A percentile compares a stretch with the other conserved stretches of the same genome.
Conservation (phyloP, 2,797 vertebrate genomes). For the Bothrops alternatus region DNA sequence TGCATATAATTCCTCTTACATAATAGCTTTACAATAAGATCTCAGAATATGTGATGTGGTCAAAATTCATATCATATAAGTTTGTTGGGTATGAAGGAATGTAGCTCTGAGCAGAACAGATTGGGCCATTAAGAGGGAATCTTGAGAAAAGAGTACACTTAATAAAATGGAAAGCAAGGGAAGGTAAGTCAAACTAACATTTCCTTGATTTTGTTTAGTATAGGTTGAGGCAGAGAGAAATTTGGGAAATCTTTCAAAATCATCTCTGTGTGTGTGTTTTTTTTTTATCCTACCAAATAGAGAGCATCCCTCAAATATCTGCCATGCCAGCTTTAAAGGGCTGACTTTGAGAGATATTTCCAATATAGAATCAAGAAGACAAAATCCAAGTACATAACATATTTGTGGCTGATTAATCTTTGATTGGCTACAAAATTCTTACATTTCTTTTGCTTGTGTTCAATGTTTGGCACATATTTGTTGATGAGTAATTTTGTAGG, state of each 20-base stretch:
- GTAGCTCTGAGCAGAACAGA: not conserved
- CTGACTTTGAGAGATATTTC: not conserved
- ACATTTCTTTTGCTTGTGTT: not conserved
- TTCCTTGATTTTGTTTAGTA: not conserved
- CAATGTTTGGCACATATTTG: not conserved
- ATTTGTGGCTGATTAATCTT: not conserved
- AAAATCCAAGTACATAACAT: not conserved
- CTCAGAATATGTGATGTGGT: constrained; percentile 52
- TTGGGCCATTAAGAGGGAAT: not conserved
- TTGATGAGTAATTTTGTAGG: not conserved
- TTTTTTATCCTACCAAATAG: not conserved
- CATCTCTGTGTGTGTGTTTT: too few species aligned
- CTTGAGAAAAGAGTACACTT: not conserved
- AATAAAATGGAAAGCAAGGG: not conserved
- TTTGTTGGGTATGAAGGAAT: not conserved
- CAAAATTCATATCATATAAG: not conserved
- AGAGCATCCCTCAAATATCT: not conserved
- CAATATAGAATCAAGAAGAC: not conserved
- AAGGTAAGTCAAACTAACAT: not conserved
- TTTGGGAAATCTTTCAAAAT: not conserved
- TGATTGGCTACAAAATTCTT: not conserved
- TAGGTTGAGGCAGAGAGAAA: not conserved
- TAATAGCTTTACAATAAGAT: constrained; percentile 61
- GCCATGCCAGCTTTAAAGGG: not conserved
- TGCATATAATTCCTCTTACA: constrained; percentile 58